Percentiles rank a stretch among this genome's conserved stretches.
These are phyloP conservation scores for Pelodytes ibericus DNA, from an alignment of 2,797 vertebrate species.

Conservation along the genomic window DNA sequence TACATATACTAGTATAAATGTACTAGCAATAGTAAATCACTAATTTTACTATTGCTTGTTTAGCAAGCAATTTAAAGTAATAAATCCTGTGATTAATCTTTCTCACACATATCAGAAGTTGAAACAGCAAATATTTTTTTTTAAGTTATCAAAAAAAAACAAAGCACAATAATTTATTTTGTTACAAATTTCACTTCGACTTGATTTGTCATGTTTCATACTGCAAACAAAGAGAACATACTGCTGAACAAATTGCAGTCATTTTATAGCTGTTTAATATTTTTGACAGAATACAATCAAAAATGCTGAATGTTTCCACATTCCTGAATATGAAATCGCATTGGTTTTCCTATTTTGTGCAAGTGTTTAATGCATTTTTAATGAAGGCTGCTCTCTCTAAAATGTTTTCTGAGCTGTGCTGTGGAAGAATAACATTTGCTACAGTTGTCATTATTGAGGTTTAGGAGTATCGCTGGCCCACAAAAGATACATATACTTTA, in stretches of 20 bases:
- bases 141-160: no score
- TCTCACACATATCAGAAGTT: no score
- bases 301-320: background rate
- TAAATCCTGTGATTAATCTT: no score
- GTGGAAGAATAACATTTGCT: background rate
- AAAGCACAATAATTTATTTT: no score
- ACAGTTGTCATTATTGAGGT: background rate
- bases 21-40: no score
- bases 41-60: no score
- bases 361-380: background rate
- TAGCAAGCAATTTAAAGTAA: no score
- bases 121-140: no score
- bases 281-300: conserved; percentile 1
- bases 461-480: background rate
- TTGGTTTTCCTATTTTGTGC: background rate
- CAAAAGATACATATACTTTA: background rate
- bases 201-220: background rate
- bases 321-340: background rate
- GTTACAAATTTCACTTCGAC: no score
- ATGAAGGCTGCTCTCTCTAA: background rate
- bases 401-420: background rate
- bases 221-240: background rate
- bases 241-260: background rate
- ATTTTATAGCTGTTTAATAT: background rate
- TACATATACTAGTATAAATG: no score